These are phyloP conservation scores for Plagodis pulveraria DNA, from an alignment of 2,888 invertebrate species.

Conservation along the genomic window DNA sequence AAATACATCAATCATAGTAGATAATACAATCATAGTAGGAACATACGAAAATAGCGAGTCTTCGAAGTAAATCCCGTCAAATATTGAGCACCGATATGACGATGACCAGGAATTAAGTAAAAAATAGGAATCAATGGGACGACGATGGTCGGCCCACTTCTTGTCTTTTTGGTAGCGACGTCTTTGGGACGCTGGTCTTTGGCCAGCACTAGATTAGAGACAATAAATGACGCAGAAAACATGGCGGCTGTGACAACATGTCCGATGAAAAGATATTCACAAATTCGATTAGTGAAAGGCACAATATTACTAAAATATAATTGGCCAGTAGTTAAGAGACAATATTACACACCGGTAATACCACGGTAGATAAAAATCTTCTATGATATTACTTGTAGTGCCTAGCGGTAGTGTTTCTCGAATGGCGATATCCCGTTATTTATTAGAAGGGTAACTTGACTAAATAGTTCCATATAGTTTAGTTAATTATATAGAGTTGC, in stretches of 20 bases:
- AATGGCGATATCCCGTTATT: no score
- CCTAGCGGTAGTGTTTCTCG: no score
- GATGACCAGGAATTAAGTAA: slow-evolving; percentile 58
- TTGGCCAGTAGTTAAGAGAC: no score
- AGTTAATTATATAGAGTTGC: no score
- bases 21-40: no score
- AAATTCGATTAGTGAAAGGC: neutral
- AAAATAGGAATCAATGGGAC: slow-evolving; percentile 57
- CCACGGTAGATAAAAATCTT: no score
- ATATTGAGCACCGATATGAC: slow-evolving; percentile 5
- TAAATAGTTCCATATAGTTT: no score
- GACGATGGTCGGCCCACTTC: slow-evolving; percentile 41
- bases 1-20: no score
- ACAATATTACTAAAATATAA: neutral
- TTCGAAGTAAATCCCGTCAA: neutral
- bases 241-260: slow-evolving; percentile 23
- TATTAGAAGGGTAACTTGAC: no score
- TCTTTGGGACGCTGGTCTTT: slow-evolving; percentile 68
- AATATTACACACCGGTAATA: no score
- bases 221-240: slow-evolving; percentile 5
- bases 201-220: slow-evolving; percentile 27
- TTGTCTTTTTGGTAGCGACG: slow-evolving; percentile 72
- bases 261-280: neutral
- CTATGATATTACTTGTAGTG: no score
- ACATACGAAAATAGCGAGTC: no score